These are phyloP conservation scores for Diplogasteroides magnus DNA, from an alignment of 1,140 invertebrate genomes.

Conservation along the genomic window DNA sequence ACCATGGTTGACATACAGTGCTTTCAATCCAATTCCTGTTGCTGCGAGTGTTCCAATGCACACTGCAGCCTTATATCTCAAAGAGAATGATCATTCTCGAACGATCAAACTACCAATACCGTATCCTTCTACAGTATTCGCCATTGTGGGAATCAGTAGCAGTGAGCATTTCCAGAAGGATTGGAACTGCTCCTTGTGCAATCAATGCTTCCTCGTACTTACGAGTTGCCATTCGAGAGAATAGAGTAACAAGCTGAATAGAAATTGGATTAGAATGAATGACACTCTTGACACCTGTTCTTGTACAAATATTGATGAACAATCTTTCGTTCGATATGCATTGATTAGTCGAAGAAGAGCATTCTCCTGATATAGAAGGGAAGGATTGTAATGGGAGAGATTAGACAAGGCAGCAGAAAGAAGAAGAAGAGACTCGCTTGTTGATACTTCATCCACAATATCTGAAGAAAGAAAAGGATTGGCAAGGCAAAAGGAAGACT, in stretches of 20 bases:
- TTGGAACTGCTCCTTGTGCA: slow-evolving; percentile 31
- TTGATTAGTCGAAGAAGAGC: slow-evolving; percentile 19
- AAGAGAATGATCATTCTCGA: background rate
- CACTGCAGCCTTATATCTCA: slow-evolving; percentile 29
- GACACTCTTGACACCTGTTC: slow-evolving; percentile 17
- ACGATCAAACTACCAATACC: slow-evolving; percentile 23
- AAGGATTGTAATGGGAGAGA: slow-evolving; percentile 21
- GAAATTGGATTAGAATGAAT: background rate
- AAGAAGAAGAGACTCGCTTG: slow-evolving; percentile 34
- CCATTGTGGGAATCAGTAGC: slow-evolving; percentile 26
- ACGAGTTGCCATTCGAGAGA: slow-evolving; percentile 35
- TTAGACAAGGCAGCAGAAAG: slow-evolving; percentile 37
- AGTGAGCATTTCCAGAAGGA: slow-evolving; percentile 37
- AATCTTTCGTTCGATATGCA: slow-evolving; percentile 26
- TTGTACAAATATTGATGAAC: slow-evolving; percentile 35
- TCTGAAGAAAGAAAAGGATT: slow-evolving; percentile 4
- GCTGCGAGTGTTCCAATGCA: slow-evolving; percentile 41
- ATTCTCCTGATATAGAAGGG: slow-evolving; percentile 28
- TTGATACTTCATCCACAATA: slow-evolving; percentile 33
- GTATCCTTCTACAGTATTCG: slow-evolving; percentile 38
- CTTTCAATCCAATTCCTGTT: slow-evolving; percentile 33
- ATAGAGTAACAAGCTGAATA: slow-evolving; percentile 35
- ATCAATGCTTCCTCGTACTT: slow-evolving; percentile 32
- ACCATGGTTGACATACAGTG: slow-evolving; percentile 37
- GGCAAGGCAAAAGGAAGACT: slow-evolving; percentile 9